A percentile compares a stretch with the other conserved stretches of the same genome.
Conservation (phyloP, 1,140 invertebrate species). For the Trachymyrmex cornetzi region DNA sequence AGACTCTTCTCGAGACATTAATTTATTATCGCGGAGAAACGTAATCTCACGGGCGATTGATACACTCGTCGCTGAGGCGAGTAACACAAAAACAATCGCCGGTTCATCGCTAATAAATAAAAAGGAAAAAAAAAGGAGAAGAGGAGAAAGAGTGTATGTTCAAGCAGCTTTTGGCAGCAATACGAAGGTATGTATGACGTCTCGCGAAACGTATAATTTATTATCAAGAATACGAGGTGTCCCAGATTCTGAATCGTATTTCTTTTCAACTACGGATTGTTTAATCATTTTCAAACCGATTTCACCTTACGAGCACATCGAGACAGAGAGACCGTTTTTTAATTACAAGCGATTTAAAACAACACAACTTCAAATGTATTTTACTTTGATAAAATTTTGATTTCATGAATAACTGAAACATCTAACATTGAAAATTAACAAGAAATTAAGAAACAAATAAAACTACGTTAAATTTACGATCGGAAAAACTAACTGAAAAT, state of each 20-base stretch:
- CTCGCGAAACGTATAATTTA: constrained; percentile 40
- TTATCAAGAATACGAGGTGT: constrained; percentile 30
- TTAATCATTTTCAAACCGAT: constrained; percentile 2
- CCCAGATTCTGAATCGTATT: neutral
- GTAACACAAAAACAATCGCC: constrained; percentile 70
- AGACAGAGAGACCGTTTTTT: neutral
- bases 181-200: constrained; percentile 64
- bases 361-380: neutral
- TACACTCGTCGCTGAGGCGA: constrained; percentile 61
- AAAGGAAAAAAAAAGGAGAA: neutral
- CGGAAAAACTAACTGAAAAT: neutral
- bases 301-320: neutral
- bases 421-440: constrained; percentile 26
- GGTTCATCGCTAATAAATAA: constrained; percentile 42
- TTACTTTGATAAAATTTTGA: neutral
- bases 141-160: constrained; percentile 13
- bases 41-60: constrained; percentile 77
- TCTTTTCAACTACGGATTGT: constrained; percentile 1
- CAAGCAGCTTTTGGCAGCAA: constrained; percentile 74
- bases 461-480: neutral
- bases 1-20: constrained; percentile 80
- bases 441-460: constrained; percentile 7
- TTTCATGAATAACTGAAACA: neutral
- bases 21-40: constrained; percentile 81
- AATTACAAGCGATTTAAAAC: neutral